Percentiles rank a stretch among this genome's conserved stretches.
Evolutionary conservation across 2,113 vertebrate species (phyloP).

Genomic region (Tautogolabrus adspersus): DNA sequence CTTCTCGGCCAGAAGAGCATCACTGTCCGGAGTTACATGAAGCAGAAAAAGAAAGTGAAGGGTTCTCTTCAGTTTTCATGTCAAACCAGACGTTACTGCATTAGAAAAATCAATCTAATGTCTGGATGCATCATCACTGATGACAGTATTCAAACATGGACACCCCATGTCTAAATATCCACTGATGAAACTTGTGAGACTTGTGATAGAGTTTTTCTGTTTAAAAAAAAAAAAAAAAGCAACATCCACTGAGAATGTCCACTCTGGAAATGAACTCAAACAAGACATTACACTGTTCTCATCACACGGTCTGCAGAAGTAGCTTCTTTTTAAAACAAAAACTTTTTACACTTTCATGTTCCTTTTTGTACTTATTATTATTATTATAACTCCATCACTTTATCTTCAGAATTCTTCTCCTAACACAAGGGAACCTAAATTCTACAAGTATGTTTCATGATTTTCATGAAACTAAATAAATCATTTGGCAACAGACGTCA

Average conservation of each 20-base stretch:
- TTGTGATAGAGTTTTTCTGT: conserved; percentile 14
- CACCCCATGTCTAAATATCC: conserved; percentile 44
- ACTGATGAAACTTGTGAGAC: conserved; percentile 10
- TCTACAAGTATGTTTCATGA: conserved; percentile 10
- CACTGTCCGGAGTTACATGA: conserved; percentile 40
- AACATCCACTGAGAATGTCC: conserved; percentile 3
- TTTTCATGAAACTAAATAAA: conserved; percentile 49
- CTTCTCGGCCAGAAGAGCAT: conserved; percentile 56
- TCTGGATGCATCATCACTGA: conserved; percentile 50
- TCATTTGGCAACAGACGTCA: conserved; percentile 72
- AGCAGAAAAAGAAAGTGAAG: conserved; percentile 18
- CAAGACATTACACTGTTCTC: not conserved
- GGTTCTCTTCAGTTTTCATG: not conserved
- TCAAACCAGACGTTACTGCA: conserved; percentile 58
- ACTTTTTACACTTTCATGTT: not conserved
- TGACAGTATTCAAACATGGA: conserved; percentile 55
- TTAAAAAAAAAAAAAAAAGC: conserved; percentile 25
- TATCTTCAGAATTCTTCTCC: not conserved
- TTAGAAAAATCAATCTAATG: conserved; percentile 52
- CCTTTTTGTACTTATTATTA: not conserved
- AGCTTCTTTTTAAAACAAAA: conserved; percentile 1
- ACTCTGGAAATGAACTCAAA: conserved; percentile 23
- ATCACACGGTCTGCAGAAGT: not conserved
- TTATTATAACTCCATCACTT: conserved; percentile 8
- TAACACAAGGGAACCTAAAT: conserved; percentile 22